Base-by-base conservation (phyloP, 1,140 invertebrate genomes). In the Neodiprion pinetum region DNA sequence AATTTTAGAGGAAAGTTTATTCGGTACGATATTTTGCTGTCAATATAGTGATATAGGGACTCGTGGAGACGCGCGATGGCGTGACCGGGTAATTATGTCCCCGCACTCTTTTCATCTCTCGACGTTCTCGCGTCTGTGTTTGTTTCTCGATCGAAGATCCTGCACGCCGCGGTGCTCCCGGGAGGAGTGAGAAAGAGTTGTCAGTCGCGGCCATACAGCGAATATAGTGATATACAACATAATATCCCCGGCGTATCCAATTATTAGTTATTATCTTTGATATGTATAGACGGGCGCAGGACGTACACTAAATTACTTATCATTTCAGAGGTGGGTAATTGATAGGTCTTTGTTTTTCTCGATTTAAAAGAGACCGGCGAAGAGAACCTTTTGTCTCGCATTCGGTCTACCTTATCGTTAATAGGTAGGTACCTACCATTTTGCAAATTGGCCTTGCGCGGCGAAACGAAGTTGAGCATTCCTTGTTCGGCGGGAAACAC, bases 1-100 rank as follows among this genome's bases (percentile, higher is more conserved):
- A 80, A 81, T 81, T 70, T 74, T 68, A 48, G 78, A 75, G 74
- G 76, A 68, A 70, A 48, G 48, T 17, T 17, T 48, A 21, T 66
- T 23, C 70, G 72, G 74, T 74, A 67, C 9, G 17, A 65, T 28
- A 70, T 67, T 69, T 72, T 48, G 67, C 75, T 77, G 73, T 72
- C 75, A 76, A 75, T 78, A 73, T 72, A 67, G 73, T 80, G 9
- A 47, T 53, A 72, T 75, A 28, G 70, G 65, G 65, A 78, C 74
- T 73, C 68, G 28, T 72, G 72, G 28, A 3, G 28, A 2, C 28
- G 28, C 28, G 28, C 65, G 61, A 73, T 69, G 72, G 50, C 71
- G 28, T 40, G 72, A 53, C 65, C 65, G 71, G 48, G 72, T 72
- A 71, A 77, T 77, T 77, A 77, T 48, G 28, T 28, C 68, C 72